A percentile compares a stretch with the other conserved stretches of the same genome.
phyloP scores from a whole-genome alignment of 2,113 vertebrate species.

The Nycticorax nycticorax region DNA sequence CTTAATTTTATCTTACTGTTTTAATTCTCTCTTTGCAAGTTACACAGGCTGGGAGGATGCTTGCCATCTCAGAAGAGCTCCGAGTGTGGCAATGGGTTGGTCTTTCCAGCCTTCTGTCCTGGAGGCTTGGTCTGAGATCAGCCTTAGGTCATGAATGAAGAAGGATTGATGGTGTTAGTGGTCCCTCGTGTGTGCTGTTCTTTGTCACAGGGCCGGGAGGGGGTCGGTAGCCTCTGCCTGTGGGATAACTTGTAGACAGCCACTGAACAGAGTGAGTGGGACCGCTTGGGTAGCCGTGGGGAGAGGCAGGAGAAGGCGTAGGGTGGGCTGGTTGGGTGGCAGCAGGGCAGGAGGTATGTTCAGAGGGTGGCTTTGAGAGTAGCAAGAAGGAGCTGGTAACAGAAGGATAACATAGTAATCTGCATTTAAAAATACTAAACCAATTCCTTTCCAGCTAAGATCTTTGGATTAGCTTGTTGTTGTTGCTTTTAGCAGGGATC shows the following conservation, averaged over 20 bases:
- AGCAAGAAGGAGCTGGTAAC: background rate
- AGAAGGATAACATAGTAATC: background rate
- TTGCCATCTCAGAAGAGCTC: background rate
- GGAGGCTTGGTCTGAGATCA: background rate
- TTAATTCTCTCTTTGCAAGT: slow-evolving; percentile 35
- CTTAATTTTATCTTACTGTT: slow-evolving; percentile 53
- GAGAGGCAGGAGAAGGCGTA: background rate
- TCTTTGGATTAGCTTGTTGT: background rate
- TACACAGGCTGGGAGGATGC: background rate
- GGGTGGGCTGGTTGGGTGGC: background rate
- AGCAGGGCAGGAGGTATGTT: background rate
- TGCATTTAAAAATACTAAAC: background rate
- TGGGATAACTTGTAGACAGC: background rate
- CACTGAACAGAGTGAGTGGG: background rate
- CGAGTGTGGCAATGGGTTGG: background rate
- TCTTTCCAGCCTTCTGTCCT: background rate
- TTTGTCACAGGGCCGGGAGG: background rate
- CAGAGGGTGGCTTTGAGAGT: background rate
- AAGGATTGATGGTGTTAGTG: background rate
- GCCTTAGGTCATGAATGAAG: background rate
- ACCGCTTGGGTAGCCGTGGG: rapidly evolving
- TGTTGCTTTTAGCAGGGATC: background rate
- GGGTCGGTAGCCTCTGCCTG: background rate
- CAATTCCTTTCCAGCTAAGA: background rate
- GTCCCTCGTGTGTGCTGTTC: background rate